These are phyloP conservation scores for Belonocnema kinseyi DNA, from an alignment of 1,140 invertebrate genomes.

Conservation along the genomic window DNA sequence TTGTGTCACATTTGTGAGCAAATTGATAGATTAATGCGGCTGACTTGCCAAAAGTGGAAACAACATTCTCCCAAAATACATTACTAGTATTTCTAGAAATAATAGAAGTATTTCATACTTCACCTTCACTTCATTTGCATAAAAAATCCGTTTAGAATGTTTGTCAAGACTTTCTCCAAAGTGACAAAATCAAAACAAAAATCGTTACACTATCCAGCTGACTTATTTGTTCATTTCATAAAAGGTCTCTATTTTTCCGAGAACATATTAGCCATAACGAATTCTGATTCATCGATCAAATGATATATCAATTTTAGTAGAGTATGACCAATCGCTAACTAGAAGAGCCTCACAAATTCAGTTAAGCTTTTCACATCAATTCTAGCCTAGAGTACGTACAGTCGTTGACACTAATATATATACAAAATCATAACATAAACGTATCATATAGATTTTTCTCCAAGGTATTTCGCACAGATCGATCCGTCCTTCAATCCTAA, in stretches of 20 bases:
- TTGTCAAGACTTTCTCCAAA: too few relatives aligned
- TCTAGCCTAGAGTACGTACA: constrained; percentile 2
- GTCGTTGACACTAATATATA: background rate
- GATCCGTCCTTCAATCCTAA: too few relatives aligned
- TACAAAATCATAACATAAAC: constrained; percentile 32
- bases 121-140: background rate
- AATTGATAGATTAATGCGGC: background rate
- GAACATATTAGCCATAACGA: constrained; percentile 10
- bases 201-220: background rate
- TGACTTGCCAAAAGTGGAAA: background rate
- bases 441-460: background rate
- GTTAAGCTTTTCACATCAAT: constrained; percentile 3
- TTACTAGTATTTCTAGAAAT: too few relatives aligned
- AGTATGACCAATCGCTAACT: constrained; percentile 53
- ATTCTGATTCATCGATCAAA: constrained; percentile 54
- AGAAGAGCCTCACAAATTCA: background rate
- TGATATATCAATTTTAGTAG: constrained; percentile 50
- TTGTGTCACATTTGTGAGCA: background rate
- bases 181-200: background rate
- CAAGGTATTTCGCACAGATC: too few relatives aligned
- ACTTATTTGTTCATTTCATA: background rate
- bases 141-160: background rate
- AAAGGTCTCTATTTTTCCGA: constrained; percentile 44
- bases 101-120: too few relatives aligned
- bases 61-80: too few relatives aligned